phyloP scores from a whole-genome alignment of 2,888 invertebrate genomes.

The Drosophila niveifrons region DNA sequence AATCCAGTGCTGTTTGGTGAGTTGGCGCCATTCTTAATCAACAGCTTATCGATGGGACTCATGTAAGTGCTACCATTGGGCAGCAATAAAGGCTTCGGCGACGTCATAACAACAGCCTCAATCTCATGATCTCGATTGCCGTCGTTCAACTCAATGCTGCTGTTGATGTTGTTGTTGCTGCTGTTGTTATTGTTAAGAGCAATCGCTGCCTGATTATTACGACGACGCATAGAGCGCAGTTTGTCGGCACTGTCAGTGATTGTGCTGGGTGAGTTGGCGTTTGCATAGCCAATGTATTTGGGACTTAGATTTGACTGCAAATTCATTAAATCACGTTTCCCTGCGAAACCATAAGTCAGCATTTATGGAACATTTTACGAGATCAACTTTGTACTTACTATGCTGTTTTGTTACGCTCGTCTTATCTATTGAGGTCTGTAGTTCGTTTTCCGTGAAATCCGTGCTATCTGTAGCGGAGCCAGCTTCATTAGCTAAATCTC shows the following conservation, averaged over 20 bases:
- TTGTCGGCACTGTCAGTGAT: constrained; percentile 55
- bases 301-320: constrained; percentile 83
- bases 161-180: not conserved
- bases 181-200: constrained; percentile 17
- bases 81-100: constrained; percentile 33
- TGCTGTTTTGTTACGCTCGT: constrained; percentile 22
- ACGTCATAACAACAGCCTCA: constrained; percentile 21
- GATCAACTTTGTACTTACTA: constrained; percentile 37
- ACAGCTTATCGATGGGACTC: constrained; percentile 84
- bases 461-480: constrained; percentile 44
- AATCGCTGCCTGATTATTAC: constrained; percentile 41
- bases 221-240: constrained; percentile 66
- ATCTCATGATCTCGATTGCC: constrained; percentile 34
- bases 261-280: constrained; percentile 60
- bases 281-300: constrained; percentile 82
- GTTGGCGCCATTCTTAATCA: constrained; percentile 80
- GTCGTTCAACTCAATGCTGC: constrained; percentile 29
- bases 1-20: constrained; percentile 75
- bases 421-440: constrained; percentile 2
- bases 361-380: not conserved
- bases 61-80: constrained; percentile 36
- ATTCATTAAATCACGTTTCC: constrained; percentile 78
- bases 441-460: constrained; percentile 44
- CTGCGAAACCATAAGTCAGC: constrained; percentile 38
- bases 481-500: constrained; percentile 16